A percentile compares a stretch with the other conserved stretches of the same genome.
Conservation (phyloP, 2,888 invertebrate species). For the Cephalotes varians region DNA sequence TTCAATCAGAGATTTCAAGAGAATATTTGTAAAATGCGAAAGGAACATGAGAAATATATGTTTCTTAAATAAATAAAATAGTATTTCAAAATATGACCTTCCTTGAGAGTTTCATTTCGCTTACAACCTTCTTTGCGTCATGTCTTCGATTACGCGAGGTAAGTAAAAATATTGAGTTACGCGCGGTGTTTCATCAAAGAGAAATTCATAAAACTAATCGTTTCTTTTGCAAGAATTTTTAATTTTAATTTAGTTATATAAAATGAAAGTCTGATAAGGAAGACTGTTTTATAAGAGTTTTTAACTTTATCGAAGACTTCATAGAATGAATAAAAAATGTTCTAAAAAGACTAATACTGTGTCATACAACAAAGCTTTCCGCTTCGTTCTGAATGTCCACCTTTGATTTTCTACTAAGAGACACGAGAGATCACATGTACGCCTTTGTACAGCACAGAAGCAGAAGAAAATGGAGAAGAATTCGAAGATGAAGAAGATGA, state of each 20-base stretch:
- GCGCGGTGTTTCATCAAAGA: not conserved
- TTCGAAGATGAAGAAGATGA: slow-evolving; percentile 35
- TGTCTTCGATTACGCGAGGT: not conserved
- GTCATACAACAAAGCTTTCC: not conserved
- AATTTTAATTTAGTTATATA: slow-evolving; percentile 10
- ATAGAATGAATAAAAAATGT: not conserved
- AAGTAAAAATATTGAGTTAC: slow-evolving; percentile 16
- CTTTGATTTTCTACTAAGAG: slow-evolving; percentile 18
- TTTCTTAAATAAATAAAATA: not conserved
- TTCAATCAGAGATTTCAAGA: too few species aligned
- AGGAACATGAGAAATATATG: not conserved
- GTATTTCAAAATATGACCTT: not conserved
- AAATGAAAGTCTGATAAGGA: not conserved
- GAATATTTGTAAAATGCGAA: not conserved
- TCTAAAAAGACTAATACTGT: not conserved
- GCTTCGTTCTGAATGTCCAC: not conserved
- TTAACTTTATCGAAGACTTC: not conserved
- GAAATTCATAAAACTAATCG: slow-evolving; percentile 19
- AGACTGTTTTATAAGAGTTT: not conserved
- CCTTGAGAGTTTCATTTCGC: not conserved
- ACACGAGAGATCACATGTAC: slow-evolving; percentile 43
- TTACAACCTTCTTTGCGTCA: slow-evolving; percentile 1
- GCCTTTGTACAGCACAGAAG: slow-evolving; percentile 60
- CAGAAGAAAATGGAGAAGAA: slow-evolving; percentile 55
- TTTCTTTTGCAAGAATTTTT: not conserved